Percentiles rank a stretch among this genome's conserved stretches.
phyloP scores from a whole-genome alignment of 2,797 vertebrate genomes.

The Sarcophilus harrisii region DNA sequence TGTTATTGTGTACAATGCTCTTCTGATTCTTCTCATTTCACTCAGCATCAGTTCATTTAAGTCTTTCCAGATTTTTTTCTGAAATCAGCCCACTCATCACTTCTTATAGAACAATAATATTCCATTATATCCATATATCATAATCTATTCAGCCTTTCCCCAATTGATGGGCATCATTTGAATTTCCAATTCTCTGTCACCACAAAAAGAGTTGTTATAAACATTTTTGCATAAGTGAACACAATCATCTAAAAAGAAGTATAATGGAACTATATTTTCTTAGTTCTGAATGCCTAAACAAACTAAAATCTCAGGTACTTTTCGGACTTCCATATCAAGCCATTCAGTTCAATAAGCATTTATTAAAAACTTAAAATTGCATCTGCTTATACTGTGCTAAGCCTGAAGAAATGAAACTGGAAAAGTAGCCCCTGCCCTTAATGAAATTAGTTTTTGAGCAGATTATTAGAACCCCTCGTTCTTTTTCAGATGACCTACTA shows the following conservation, averaged over 20 bases:
- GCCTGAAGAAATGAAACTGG: background rate
- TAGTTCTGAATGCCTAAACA: background rate
- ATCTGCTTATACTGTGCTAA: background rate
- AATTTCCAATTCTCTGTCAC: no score
- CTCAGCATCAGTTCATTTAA: no score
- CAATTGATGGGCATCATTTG: no score
- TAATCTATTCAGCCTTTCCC: no score
- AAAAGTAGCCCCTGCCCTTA: background rate
- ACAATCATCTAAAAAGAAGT: background rate
- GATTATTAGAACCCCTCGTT: background rate
- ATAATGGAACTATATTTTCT: background rate
- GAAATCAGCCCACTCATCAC: no score
- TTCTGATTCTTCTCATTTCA: no score
- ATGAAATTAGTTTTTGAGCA: background rate
- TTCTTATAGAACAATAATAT: no score
- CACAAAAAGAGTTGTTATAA: no score
- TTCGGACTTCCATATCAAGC: background rate
- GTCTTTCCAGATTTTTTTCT: no score
- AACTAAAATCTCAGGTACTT: background rate
- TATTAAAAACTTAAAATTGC: background rate
- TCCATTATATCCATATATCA: no score
- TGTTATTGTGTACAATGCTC: no score
- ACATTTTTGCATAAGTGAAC: no score
- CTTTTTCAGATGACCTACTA: background rate
- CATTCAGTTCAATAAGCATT: background rate